A percentile compares a stretch with the other conserved stretches of the same genome.
phyloP scores from a whole-genome alignment of 2,888 invertebrate species.

The Oscheius sp. region DNA sequence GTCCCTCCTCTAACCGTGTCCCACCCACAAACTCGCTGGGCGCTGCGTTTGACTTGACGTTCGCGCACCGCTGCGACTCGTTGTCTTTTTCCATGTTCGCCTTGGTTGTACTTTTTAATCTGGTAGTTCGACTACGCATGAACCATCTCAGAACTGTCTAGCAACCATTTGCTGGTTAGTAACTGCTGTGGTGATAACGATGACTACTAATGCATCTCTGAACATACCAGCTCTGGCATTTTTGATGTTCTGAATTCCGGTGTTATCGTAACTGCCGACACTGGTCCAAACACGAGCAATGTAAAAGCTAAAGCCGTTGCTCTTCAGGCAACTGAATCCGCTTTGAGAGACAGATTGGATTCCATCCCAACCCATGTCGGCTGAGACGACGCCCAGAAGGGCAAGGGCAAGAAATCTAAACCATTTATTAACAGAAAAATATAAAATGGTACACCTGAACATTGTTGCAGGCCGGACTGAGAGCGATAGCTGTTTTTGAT shows the following conservation, averaged over 20 bases:
- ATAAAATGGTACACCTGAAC: not conserved
- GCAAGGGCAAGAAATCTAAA: conserved; percentile 5
- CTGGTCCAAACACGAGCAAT: conserved; percentile 53
- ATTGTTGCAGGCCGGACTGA: not conserved
- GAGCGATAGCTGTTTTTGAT: too few species aligned
- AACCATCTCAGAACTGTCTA: too few species aligned
- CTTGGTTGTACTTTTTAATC: too few species aligned
- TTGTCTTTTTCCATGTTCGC: too few species aligned
- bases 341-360: conserved; percentile 39
- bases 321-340: conserved; percentile 50
- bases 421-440: not conserved
- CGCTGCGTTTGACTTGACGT: too few species aligned
- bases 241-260: conserved; percentile 59
- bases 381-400: conserved; percentile 15
- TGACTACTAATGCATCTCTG: not conserved
- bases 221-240: conserved; percentile 53
- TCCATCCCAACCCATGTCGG: conserved; percentile 20
- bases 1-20: too few species aligned
- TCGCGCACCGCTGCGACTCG: too few species aligned
- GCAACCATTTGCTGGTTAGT: too few species aligned
- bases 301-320: conserved; percentile 50
- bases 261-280: conserved; percentile 48
- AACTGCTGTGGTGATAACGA: too few species aligned
- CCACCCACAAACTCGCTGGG: too few species aligned
- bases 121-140: too few species aligned